Conservation (phyloP, 2,113 vertebrate species). For the Scopus umbretta region DNA sequence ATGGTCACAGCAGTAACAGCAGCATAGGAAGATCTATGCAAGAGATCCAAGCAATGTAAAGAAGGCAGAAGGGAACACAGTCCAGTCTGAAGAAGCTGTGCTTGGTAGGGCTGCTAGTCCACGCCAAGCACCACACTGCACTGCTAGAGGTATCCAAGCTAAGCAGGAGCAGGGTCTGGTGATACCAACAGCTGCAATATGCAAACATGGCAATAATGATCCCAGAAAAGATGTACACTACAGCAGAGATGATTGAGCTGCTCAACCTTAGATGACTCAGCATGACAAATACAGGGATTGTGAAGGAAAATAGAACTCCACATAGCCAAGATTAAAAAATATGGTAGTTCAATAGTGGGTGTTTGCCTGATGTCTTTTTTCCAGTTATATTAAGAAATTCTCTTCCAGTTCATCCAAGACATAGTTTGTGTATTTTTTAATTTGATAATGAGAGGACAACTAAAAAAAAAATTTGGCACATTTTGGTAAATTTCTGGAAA, state of each 20-base stretch:
- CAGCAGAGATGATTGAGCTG: not conserved
- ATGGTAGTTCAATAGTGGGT: not conserved
- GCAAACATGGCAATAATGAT: not conserved
- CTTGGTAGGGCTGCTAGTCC: not conserved
- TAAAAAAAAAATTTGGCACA: not conserved
- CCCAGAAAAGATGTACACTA: not conserved
- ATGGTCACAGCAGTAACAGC: not conserved
- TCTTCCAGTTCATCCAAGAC: not conserved
- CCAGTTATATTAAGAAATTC: not conserved
- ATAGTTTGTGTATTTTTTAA: not conserved
- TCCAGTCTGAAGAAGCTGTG: not conserved
- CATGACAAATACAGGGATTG: not conserved
- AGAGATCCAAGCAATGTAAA: not conserved
- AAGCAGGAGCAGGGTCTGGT: not conserved
- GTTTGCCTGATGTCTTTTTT: not conserved
- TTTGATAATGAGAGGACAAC: not conserved
- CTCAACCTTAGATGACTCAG: not conserved
- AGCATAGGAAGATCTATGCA: not conserved
- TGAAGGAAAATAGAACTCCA: not conserved
- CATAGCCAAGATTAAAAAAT: not conserved
- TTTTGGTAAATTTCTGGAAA: not conserved
- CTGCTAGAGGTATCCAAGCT: not conserved
- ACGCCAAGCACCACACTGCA: not conserved
- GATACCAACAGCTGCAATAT: not conserved
- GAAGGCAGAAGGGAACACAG: accelerated